Percentiles rank a stretch among this genome's conserved stretches.
Conservation (phyloP, 2,113 vertebrate species). For the Halcyon malimbica region DNA sequence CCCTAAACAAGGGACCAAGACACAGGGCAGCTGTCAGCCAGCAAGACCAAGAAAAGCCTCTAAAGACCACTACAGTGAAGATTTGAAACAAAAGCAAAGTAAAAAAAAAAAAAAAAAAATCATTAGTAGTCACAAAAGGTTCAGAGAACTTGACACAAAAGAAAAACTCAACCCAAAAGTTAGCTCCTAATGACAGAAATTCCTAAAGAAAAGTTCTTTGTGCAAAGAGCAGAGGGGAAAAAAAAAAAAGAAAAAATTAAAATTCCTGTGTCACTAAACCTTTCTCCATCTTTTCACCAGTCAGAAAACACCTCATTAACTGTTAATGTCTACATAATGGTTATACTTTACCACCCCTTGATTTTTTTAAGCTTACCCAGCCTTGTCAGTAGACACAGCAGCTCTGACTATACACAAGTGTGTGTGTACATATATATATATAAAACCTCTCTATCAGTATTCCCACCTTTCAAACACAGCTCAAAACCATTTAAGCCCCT, state of each 20-base stretch:
- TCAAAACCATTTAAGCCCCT: neutral
- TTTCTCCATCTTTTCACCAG: constrained; percentile 52
- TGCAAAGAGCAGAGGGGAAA: neutral
- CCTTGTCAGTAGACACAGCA: neutral
- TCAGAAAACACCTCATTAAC: constrained; percentile 63
- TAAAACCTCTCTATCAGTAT: neutral
- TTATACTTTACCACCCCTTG: constrained; percentile 25
- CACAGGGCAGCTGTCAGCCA: neutral
- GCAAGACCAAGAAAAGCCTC: neutral
- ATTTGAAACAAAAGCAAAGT: neutral
- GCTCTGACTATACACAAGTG: neutral
- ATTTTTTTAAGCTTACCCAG: constrained; percentile 35
- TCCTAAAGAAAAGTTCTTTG: constrained; percentile 18
- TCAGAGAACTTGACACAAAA: neutral
- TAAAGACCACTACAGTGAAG: neutral
- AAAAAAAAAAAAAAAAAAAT: neutral
- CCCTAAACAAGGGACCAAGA: neutral
- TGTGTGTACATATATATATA: no score
- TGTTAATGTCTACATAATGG: constrained; percentile 25
- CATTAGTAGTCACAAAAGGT: neutral
- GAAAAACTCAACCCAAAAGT: neutral
- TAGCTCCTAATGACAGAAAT: neutral
- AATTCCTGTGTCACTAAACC: constrained; percentile 27
- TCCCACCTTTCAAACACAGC: neutral
- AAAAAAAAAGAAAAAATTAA: neutral